These are phyloP conservation scores for Theretra japonica DNA, from an alignment of 2,888 invertebrate genomes.

Conservation along the genomic window DNA sequence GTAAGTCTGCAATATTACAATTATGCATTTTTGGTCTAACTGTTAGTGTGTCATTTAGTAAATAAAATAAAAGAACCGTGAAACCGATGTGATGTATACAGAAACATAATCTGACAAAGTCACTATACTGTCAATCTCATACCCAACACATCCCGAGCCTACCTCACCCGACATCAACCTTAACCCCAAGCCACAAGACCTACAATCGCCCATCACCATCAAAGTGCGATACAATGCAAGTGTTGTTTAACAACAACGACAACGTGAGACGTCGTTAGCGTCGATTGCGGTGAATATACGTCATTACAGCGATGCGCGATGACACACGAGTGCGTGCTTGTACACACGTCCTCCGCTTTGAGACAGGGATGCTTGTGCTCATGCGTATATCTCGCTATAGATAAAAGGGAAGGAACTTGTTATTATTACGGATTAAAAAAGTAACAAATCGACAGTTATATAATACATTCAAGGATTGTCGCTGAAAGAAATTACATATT, in stretches of 20 bases:
- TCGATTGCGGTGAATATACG: conserved; percentile 52
- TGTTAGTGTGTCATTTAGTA: no score
- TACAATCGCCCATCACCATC: neutral
- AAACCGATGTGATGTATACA: no score
- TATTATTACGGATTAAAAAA: no score
- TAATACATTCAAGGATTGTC: no score
- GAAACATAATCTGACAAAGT: no score
- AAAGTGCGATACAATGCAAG: conserved; percentile 11
- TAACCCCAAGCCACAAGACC: neutral
- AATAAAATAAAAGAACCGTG: no score
- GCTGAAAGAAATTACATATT: neutral
- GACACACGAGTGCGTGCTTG: conserved; percentile 13
- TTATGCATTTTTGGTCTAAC: no score
- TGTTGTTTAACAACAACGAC: conserved; percentile 27
- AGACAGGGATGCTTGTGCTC: neutral
- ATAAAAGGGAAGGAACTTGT: no score
- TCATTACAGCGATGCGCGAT: conserved; percentile 42
- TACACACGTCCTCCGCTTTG: conserved; percentile 18
- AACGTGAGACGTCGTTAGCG: conserved; percentile 50
- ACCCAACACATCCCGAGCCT: neutral
- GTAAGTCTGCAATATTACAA: no score
- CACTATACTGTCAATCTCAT: conserved; percentile 6
- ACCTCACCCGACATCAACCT: neutral
- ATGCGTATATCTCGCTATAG: no score
- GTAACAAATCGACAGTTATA: no score